These are phyloP conservation scores for Tetrax tetrax DNA, from an alignment of 2,113 vertebrate species.

Conservation along the genomic window DNA sequence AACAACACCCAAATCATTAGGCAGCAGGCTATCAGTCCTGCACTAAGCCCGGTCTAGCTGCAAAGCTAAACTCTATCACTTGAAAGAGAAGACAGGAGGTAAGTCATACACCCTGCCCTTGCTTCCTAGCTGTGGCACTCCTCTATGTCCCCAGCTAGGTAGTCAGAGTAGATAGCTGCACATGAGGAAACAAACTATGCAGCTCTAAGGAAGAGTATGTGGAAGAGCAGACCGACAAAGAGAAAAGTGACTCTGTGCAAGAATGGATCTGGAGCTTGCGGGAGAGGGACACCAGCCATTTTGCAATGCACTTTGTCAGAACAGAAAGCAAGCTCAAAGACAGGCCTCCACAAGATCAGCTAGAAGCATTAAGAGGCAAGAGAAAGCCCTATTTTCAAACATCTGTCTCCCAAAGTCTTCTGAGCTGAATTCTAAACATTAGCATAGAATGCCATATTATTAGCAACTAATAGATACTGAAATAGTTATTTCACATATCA, in stretches of 20 bases:
- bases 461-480: not conserved
- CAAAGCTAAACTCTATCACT: not conserved
- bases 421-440: not conserved
- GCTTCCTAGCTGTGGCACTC: not conserved
- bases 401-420: not conserved
- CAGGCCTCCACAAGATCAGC: not conserved
- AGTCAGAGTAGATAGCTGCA: not conserved
- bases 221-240: not conserved
- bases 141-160: not conserved
- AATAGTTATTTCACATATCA: not conserved
- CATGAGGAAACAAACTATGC: not conserved
- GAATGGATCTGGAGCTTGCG: not conserved
- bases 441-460: not conserved
- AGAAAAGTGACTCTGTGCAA: not conserved
- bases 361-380: not conserved
- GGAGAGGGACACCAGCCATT: not conserved
- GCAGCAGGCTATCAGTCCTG: not conserved
- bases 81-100: rapidly evolving
- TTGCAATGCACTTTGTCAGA: not conserved
- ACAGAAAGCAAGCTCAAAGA: not conserved
- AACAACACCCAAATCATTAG: not conserved
- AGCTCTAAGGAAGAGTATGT: not conserved
- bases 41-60: not conserved
- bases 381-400: not conserved
- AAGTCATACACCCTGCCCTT: not conserved